These are phyloP conservation scores for Troides helena DNA, from an alignment of 2,888 invertebrate species.

Conservation along the genomic window DNA sequence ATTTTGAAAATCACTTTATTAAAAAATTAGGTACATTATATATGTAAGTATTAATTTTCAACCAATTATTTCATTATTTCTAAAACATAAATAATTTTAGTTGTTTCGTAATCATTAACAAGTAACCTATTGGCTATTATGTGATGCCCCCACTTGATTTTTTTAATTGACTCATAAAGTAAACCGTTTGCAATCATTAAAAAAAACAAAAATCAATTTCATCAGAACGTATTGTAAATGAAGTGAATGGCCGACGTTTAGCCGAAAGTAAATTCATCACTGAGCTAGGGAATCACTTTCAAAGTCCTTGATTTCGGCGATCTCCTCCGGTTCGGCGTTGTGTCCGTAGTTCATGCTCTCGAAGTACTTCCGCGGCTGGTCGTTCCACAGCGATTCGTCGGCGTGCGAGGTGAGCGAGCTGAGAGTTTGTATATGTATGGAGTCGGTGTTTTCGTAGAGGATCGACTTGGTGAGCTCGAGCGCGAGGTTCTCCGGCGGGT, in stretches of 20 bases:
- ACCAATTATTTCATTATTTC: not conserved
- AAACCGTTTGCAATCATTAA: not conserved
- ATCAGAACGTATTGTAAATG: not conserved
- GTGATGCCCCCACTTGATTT: not conserved
- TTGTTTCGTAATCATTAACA: not conserved
- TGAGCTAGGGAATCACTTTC: slow-evolving; percentile 62
- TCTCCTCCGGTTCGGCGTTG: slow-evolving; percentile 32
- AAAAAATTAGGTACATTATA: not conserved
- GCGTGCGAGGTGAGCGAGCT: slow-evolving; percentile 46
- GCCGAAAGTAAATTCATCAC: slow-evolving; percentile 17
- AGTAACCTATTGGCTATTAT: not conserved
- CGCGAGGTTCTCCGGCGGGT: slow-evolving; percentile 60
- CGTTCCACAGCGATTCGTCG: slow-evolving; percentile 80
- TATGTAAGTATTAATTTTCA: not conserved
- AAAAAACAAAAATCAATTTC: not conserved
- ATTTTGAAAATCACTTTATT: not conserved
- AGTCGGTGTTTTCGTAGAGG: slow-evolving; percentile 64
- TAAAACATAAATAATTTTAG: not conserved
- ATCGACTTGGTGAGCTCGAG: slow-evolving; percentile 55
- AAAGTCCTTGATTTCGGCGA: slow-evolving; percentile 43
- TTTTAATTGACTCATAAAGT: not conserved
- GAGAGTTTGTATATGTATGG: slow-evolving; percentile 45
- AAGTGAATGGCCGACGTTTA: not conserved
- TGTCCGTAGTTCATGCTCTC: slow-evolving; percentile 83
- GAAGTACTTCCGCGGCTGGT: slow-evolving; percentile 79